Evolutionary conservation across 2,797 vertebrate genomes (phyloP), one percentile per base, ranked within the genome.

Genomic region (Alauda arvensis): DNA sequence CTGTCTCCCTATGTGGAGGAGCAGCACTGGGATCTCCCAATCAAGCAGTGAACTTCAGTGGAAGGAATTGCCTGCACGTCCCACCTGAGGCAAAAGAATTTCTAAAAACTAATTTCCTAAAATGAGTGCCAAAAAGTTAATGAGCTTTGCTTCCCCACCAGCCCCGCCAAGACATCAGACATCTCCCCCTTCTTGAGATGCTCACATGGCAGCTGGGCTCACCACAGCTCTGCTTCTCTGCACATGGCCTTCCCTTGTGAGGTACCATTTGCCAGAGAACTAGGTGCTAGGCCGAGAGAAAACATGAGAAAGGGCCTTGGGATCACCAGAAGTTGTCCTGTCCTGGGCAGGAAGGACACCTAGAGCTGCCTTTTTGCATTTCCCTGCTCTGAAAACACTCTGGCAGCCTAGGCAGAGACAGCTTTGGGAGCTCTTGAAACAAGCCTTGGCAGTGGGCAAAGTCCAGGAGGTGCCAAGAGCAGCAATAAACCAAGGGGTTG

Each of bases 61-160:
- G 56, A 77, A 75, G 29, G 79, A 79, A 66, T n/a, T 3, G 3
- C 45, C 81, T 79, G 49, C 72, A 46, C 45, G 33, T 87, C 40
- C 71, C 0, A 7, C 92, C 85, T 0, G 8, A 83, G 77, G 77
- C 45, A 0, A 83, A 79, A 78, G 37, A 77, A 74, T 85, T 92
- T 89, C 85, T 91, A 60, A 85, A 87, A 90, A 43, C 42, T 85
- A 89, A 82, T 87, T 88, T 63, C 39, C 33, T 81, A 25, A 53
- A 84, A 78, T 0, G 8, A 61, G 18, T 79, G 87, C 80, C 90
- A 91, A 82, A 89, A 93, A 83, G 24, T 59, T 91, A 91, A 94
- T 89, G 88, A 88, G 77, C 83, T 91, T 74, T 88, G 63, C 89
- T 93, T 93, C 83, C 82, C 72, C 43, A 82, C 29, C 37, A 46